These are phyloP conservation scores for Oreochromis tanganicae DNA, from an alignment of 2,113 vertebrate species.

Conservation along the genomic window DNA sequence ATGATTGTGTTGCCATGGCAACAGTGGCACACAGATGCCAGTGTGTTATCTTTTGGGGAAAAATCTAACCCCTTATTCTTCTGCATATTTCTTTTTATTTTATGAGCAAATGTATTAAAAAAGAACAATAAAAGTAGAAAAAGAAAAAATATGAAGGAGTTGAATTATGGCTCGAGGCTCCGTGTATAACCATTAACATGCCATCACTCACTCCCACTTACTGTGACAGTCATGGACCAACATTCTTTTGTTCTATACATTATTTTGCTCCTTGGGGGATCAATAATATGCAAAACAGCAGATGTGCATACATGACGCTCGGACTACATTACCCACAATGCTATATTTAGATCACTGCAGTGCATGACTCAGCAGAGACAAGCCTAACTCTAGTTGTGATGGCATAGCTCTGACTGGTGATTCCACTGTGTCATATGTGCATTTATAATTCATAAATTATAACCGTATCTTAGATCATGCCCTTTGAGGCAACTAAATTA, in stretches of 20 bases:
- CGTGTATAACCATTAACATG: neutral
- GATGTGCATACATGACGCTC: neutral
- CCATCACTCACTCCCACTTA: neutral
- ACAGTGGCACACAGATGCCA: conserved; percentile 11
- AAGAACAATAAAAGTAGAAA: neutral
- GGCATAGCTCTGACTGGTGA: neutral
- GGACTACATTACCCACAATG: conserved; percentile 56
- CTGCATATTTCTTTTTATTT: neutral
- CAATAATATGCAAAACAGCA: neutral
- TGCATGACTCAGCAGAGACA: conserved; percentile 64
- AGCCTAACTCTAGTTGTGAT: conserved; percentile 10
- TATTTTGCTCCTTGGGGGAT: neutral
- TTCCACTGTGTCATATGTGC: neutral
- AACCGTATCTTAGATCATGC: neutral
- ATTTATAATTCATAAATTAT: neutral
- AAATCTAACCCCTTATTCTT: neutral
- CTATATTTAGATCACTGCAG: conserved; percentile 72
- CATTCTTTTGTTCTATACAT: neutral
- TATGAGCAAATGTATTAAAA: neutral
- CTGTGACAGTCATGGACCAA: neutral
- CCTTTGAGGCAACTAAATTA: neutral
- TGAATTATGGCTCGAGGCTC: neutral
- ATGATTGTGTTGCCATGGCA: conserved; percentile 28
- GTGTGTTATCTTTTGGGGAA: neutral
- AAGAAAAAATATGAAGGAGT: neutral